Base-by-base conservation (phyloP, 2,113 vertebrate genomes). In the Nipponia nippon region DNA sequence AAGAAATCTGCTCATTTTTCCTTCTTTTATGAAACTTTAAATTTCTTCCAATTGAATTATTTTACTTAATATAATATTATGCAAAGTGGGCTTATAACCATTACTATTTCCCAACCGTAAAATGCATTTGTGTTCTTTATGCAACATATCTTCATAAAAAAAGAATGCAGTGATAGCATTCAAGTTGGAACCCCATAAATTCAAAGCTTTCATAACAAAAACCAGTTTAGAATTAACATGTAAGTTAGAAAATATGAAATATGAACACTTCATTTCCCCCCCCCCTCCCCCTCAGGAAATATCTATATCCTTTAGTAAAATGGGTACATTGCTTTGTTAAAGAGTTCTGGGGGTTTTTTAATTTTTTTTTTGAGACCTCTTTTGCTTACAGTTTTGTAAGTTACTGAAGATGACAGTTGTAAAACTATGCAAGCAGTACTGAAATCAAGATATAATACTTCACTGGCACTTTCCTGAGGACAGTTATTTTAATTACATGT, bases 251-350 rank as follows among this genome's bases (percentile, higher is more conserved):
- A 59, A n/a, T 42, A 55, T 26, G 14, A 91, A 90, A 90, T 2
- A 0, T 3, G 4, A 89, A 58, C 18, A 53, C 19, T 42, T 72
- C 1, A 23, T 56, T 73, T 61, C 22, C 2, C 2, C 5, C 8
- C 10, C 30, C 38, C 38, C 2, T 2, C 5, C 8, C 10, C 30
- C 38, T 9, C 14, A 19, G 22, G 5, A 65, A 78, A 66, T 79
- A 40, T 49, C 47, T 53, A 21, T 49, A 62, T 36, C 11, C 32
- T 85, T 40, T 67, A 7, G 11, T 73, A 50, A 73, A 62, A 56
- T 19, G 4, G 3, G 15, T 40, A 23, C 15, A 19, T 56, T 50
- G 11, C 11, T 67, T 62, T 86, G 10, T 55, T 75, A 75, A 81
- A 36, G 16, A 76, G 9, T 79, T 83, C 16, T 29, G 40, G 4